phyloP scores from a whole-genome alignment of 2,888 invertebrate genomes.

The Tipula lateralis region DNA sequence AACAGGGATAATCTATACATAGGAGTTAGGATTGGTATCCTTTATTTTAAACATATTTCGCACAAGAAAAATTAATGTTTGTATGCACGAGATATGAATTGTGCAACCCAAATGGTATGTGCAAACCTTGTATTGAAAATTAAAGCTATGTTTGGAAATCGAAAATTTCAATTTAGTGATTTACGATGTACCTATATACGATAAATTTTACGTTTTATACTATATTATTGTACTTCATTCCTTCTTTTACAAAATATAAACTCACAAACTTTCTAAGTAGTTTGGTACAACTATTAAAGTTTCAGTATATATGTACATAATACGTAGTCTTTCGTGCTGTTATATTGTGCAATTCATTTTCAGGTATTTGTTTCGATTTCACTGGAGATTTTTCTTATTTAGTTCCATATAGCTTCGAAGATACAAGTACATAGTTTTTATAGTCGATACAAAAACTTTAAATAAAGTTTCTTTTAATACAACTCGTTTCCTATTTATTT shows the following conservation, averaged over 20 bases:
- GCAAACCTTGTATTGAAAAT: neutral
- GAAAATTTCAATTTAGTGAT: neutral
- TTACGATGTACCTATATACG: neutral
- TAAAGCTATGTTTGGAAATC: neutral
- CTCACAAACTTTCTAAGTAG: neutral
- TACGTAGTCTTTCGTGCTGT: neutral
- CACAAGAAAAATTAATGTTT: too few species aligned
- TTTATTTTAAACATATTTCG: too few species aligned
- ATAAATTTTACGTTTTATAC: neutral
- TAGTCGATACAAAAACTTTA: neutral
- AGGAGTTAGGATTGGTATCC: too few species aligned
- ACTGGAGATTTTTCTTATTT: neutral
- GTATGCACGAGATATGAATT: too few species aligned
- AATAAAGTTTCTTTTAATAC: neutral
- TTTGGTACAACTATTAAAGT: neutral
- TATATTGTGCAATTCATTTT: neutral
- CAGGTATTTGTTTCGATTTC: neutral
- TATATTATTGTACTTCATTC: neutral
- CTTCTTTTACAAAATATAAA: neutral
- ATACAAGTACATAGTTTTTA: neutral
- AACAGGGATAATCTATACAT: too few species aligned
- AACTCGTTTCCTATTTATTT: neutral
- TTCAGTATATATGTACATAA: neutral
- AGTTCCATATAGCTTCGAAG: neutral
- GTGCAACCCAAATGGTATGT: neutral